Base-by-base conservation (phyloP, 2,113 vertebrate genomes). In the Melanerpes aurifrons region DNA sequence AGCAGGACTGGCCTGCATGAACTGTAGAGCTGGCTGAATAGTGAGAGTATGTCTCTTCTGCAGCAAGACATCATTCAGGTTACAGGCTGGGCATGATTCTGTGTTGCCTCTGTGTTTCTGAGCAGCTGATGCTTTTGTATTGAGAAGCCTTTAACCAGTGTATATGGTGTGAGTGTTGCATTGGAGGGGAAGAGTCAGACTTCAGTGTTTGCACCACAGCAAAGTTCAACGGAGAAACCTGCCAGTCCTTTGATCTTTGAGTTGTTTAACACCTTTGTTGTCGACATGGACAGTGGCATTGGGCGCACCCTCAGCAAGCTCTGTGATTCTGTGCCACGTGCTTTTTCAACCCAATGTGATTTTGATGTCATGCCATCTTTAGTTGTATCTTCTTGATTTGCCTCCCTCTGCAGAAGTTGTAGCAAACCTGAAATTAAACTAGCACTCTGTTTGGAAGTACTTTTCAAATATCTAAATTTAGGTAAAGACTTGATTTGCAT, bases 401-500 rank as follows among this genome's bases (percentile, higher is more conserved):
- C 37, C 8, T 13, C 14, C 22, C 73, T 8, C 29, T 75, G 40
- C 26, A 59, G 31, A 56, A 76, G 29, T 90, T 45, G 25, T 15
- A 71, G 31, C 58, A 92, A 91, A 76, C 20, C 17, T 91, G 66
- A 83, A 88, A 81, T 89, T 78, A 86, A 94, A 64, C 9, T 50
- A 81, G 11, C 8, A 48, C 7, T 79, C 6, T 81, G 25, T 76
- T 22, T 40, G 10, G 56, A 89, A 87, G 59, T 32, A 37, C 73
- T 95, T 83, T 56, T 7, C 9, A 77, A 87, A 88, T 77, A 18
- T n/a, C 47, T 47, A 61, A 50, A 82, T 87, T 76, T 76, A 87
- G 88, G 35, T 47, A 57, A 82, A 92, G 43, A n/a, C 15, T 82
- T 85, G 21, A 71, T 89, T 85, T 91, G 64, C 61, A 35, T 70